Evolutionary conservation across 2,888 invertebrate genomes (phyloP).

Genomic region (Trissoscelio sp.): DNA sequence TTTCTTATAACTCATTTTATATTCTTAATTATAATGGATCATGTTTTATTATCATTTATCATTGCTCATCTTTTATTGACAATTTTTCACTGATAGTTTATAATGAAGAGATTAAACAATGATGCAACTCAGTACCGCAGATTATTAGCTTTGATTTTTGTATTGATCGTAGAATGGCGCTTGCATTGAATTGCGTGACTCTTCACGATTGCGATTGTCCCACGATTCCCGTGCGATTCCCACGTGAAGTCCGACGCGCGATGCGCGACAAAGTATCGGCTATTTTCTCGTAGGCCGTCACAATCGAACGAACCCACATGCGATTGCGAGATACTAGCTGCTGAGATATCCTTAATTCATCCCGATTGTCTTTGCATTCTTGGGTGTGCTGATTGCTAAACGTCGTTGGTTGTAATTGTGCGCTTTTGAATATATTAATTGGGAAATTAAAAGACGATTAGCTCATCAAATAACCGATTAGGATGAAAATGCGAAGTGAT

Average conservation of each 20-base stretch:
- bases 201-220: slow-evolving; percentile 18
- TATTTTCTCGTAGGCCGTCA: slow-evolving; percentile 62
- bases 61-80: too few relatives aligned
- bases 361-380: slow-evolving; percentile 51
- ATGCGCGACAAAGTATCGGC: slow-evolving; percentile 35
- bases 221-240: slow-evolving; percentile 42
- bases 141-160: slow-evolving; percentile 15
- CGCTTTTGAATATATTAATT: slow-evolving; percentile 41
- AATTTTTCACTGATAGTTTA: too few relatives aligned
- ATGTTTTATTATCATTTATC: too few relatives aligned
- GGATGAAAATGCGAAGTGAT: not conserved
- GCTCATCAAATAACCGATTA: slow-evolving; percentile 15
- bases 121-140: not conserved
- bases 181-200: slow-evolving; percentile 44
- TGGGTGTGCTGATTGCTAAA: slow-evolving; percentile 36
- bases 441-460: slow-evolving; percentile 32
- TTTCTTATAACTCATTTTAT: too few relatives aligned
- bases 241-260: slow-evolving; percentile 40
- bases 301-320: slow-evolving; percentile 61
- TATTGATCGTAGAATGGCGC: not conserved
- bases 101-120: not conserved
- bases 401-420: slow-evolving; percentile 22
- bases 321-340: slow-evolving; percentile 40
- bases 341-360: slow-evolving; percentile 30
- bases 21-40: too few relatives aligned